Base-by-base conservation (phyloP, 2,888 invertebrate genomes). In the Tachina lurida region DNA sequence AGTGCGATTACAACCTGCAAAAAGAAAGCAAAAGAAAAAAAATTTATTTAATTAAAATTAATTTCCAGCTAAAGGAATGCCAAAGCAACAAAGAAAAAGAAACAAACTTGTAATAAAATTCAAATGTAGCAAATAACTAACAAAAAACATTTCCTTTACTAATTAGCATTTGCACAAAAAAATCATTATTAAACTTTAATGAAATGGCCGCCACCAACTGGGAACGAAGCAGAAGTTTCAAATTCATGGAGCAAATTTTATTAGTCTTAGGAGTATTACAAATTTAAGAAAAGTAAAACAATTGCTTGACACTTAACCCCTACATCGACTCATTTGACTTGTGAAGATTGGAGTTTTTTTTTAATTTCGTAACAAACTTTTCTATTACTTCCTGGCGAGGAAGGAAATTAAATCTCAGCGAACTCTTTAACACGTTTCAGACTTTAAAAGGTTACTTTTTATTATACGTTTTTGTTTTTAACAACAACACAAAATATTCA, bases 1-100 rank as follows among this genome's bases (percentile, higher is more conserved):
- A 7, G 98, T 98, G 90, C 96, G 95, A 93, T 98, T 98, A 93
- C 98, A 98, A 85, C 93, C 92, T 92, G 89, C 10, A 63, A 87
- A 87, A 54, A 2, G 13, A 45, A 54, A 54, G 13, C 31, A 39
- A 79, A 31, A 13, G 67, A 47, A 12, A 31, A 31, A 54, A 65
- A 41, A 73, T 45, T 10, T 7, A n/a, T 3, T 73, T 52, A 62
- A 63, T 41, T 15, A 43, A 70, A 74, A 19, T 54, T 79, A 12
- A 8, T 10, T 52, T 47, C 15, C 22, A 70, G 15, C 31, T 31
- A 47, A 67, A 63, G 3, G 17, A 39, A 52, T 31, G 31, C 31
- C 8, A 52, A 39, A 52, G 4, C 17, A 41, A 43, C 19, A 41
- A 31, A 39, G 10, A 43, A 70, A 10, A 43, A 31, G 7, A 31